Percentiles rank a stretch among this genome's conserved stretches.
These are phyloP conservation scores for Drosophila tropicalis DNA, from an alignment of 1,140 invertebrate genomes.

Conservation along the genomic window DNA sequence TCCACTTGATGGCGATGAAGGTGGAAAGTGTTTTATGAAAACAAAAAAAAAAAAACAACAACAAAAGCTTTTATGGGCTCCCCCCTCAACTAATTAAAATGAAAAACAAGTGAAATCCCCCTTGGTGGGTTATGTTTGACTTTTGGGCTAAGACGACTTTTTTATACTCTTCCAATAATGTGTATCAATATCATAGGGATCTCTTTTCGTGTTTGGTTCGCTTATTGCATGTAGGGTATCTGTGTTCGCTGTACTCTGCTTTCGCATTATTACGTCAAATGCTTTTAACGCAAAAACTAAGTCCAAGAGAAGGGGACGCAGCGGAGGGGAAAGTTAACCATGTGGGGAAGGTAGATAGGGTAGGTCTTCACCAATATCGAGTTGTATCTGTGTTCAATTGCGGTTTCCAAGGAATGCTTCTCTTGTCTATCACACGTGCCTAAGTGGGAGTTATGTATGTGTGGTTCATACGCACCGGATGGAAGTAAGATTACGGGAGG, in stretches of 20 bases:
- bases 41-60: no score
- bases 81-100: background rate
- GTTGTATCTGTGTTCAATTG: conserved; percentile 26
- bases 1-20: conserved; percentile 27
- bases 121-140: background rate
- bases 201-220: no score
- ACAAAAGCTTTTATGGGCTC: conserved; percentile 31
- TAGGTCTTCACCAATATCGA: conserved; percentile 4
- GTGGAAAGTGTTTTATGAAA: conserved; percentile 38
- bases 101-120: background rate
- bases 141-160: background rate
- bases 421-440: conserved; percentile 50
- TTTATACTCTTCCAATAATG: background rate
- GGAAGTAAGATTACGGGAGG: conserved; percentile 19
- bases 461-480: background rate
- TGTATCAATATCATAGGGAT: no score
- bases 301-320: background rate
- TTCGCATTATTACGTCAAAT: conserved; percentile 12
- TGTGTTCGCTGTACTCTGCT: no score
- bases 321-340: no score
- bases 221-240: no score
- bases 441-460: conserved; percentile 46
- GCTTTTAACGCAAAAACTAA: background rate
- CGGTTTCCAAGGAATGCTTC: conserved; percentile 32
- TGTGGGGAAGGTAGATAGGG: no score